These are phyloP conservation scores for Leptatherina wallacei DNA, from an alignment of 2,797 vertebrate genomes.

Conservation along the genomic window DNA sequence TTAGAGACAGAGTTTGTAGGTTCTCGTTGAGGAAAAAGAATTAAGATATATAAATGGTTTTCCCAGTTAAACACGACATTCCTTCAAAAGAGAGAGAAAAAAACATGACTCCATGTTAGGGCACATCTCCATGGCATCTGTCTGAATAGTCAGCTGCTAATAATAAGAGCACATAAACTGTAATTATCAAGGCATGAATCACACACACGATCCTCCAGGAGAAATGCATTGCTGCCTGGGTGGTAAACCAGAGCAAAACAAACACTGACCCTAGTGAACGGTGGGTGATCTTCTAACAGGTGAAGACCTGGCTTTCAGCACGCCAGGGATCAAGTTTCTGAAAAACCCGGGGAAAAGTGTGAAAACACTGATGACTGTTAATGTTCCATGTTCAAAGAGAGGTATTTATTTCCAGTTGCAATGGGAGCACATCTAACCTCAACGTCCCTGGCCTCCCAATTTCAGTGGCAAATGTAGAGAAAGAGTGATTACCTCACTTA, in stretches of 20 bases:
- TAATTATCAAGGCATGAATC: slow-evolving; percentile 77
- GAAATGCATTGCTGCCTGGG: slow-evolving; percentile 69
- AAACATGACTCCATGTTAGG: slow-evolving; percentile 28
- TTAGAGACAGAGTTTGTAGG: slow-evolving; percentile 28
- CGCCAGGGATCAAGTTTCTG: slow-evolving; percentile 75
- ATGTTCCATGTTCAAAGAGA: slow-evolving; percentile 66
- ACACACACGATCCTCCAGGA: slow-evolving; percentile 61
- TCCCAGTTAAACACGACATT: not conserved
- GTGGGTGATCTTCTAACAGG: slow-evolving; percentile 76
- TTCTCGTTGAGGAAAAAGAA: slow-evolving; percentile 34
- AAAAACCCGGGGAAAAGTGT: slow-evolving; percentile 57
- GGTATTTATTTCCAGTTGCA: slow-evolving; percentile 29
- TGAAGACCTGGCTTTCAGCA: slow-evolving; percentile 75
- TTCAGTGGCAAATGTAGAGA: slow-evolving; percentile 70
- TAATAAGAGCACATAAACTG: slow-evolving; percentile 66
- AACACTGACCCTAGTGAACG: slow-evolving; percentile 62
- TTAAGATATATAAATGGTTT: slow-evolving; percentile 28
- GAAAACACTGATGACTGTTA: slow-evolving; percentile 72
- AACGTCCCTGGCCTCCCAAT: slow-evolving; percentile 73
- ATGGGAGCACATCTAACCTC: slow-evolving; percentile 53
- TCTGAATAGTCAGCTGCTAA: slow-evolving; percentile 70
- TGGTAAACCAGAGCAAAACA: slow-evolving; percentile 73
- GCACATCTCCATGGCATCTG: slow-evolving; percentile 58
- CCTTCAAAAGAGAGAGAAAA: slow-evolving; percentile 10
- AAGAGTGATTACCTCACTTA: slow-evolving; percentile 77